phyloP scores from a whole-genome alignment of 2,888 invertebrate genomes.

The Leucophora obtusa region DNA sequence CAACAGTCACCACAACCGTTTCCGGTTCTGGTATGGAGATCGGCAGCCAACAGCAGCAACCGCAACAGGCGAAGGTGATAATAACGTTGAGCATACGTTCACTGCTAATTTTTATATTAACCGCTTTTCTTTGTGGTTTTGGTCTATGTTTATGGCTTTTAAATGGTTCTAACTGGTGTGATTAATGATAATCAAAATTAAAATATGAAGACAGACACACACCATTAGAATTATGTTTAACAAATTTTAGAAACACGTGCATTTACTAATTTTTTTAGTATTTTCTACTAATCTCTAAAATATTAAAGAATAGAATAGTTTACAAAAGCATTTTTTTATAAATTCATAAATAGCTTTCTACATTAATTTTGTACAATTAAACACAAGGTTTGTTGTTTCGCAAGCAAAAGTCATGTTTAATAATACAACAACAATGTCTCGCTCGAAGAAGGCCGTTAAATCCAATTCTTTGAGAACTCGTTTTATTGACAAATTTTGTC shows the following conservation, averaged over 20 bases:
- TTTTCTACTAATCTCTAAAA: not conserved
- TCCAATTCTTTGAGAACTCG: too few relatives aligned
- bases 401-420: too few relatives aligned
- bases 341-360: too few relatives aligned
- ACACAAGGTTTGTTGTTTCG: too few relatives aligned
- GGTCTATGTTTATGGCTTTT: slow-evolving; percentile 78
- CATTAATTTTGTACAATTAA: too few relatives aligned
- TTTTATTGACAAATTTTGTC: too few relatives aligned
- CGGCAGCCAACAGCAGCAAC: slow-evolving; percentile 65
- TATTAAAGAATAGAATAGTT: not conserved
- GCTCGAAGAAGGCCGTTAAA: too few relatives aligned
- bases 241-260: not conserved
- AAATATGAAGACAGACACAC: slow-evolving; percentile 6
- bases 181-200: slow-evolving; percentile 19
- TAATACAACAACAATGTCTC: too few relatives aligned
- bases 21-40: slow-evolving; percentile 53
- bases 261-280: not conserved
- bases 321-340: not conserved
- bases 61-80: slow-evolving; percentile 77
- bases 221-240: slow-evolving; percentile 25
- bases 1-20: slow-evolving; percentile 70
- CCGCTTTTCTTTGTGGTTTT: slow-evolving; percentile 78
- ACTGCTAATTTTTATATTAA: slow-evolving; percentile 75
- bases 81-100: slow-evolving; percentile 77
- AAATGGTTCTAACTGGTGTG: slow-evolving; percentile 70